These are phyloP conservation scores for Procambarus clarkii DNA, from an alignment of 1,140 invertebrate genomes.

Conservation along the genomic window DNA sequence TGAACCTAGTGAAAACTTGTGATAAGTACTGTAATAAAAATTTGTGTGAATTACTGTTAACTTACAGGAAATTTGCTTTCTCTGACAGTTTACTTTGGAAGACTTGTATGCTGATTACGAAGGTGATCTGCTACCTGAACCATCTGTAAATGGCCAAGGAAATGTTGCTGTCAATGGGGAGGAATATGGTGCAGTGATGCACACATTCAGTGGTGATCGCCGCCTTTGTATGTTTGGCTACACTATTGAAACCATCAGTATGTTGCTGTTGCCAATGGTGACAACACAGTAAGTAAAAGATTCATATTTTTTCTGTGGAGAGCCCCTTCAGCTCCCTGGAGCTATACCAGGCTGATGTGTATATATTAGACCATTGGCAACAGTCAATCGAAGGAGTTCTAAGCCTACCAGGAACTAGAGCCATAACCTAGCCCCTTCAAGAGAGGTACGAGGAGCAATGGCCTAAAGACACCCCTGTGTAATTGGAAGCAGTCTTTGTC, in stretches of 20 bases:
- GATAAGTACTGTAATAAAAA: too few species aligned
- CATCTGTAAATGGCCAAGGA: conserved; percentile 58
- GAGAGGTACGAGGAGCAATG: too few species aligned
- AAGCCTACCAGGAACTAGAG: too few species aligned
- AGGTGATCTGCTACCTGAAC: conserved; percentile 72
- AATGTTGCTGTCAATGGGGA: conserved; percentile 72
- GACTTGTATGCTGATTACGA: conserved; percentile 79
- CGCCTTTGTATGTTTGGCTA: conserved; percentile 94
- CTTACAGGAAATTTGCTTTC: not conserved
- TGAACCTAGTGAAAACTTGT: too few species aligned
- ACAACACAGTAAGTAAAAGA: conserved; percentile 88
- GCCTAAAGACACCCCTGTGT: too few species aligned
- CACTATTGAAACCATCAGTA: conserved; percentile 95
- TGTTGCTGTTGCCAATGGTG: conserved; percentile 97
- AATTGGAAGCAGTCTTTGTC: too few species aligned
- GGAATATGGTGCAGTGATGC: conserved; percentile 74
- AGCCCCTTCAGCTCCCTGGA: too few species aligned
- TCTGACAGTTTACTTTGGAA: conserved; percentile 82
- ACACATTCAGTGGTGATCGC: conserved; percentile 81
- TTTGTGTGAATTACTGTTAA: too few species aligned
- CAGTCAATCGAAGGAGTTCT: too few species aligned
- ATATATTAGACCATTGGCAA: too few species aligned
- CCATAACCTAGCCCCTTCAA: too few species aligned
- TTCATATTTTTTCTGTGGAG: conserved; percentile 1
- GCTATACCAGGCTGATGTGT: too few species aligned